Evolutionary conservation across 2,113 vertebrate genomes (phyloP).

Genomic region (Cepphus grylle): DNA sequence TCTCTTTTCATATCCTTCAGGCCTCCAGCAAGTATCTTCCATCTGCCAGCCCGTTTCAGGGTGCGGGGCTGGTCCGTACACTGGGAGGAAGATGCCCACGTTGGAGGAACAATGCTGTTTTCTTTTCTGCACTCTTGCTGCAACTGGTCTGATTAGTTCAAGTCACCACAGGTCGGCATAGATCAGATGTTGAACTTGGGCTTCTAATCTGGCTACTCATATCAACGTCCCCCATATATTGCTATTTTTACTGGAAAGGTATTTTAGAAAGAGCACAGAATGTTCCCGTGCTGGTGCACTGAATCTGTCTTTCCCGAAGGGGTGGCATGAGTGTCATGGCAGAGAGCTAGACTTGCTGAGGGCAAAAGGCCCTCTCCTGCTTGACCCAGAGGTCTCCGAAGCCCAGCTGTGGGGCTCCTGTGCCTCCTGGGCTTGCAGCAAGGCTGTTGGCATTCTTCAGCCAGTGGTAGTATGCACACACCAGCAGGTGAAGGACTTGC

Average conservation of each 20-base stretch:
- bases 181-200: neutral
- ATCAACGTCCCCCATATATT: neutral
- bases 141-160: neutral
- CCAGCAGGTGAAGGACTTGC: neutral
- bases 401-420: accelerated
- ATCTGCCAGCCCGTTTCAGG: accelerated
- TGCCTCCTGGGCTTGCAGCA: neutral
- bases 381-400: neutral
- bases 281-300: neutral
- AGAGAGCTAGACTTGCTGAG: neutral
- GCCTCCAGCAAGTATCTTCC: neutral
- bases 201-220: neutral
- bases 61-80: accelerated
- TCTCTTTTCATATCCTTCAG: neutral
- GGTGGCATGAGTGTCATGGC: neutral
- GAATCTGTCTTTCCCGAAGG: neutral
- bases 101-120: neutral
- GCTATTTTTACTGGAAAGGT: neutral
- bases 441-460: neutral
- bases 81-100: neutral
- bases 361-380: too few species aligned
- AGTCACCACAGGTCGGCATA: neutral
- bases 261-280: neutral
- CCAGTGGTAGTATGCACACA: accelerated
- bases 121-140: neutral